Evolutionary conservation across 2,888 invertebrate species (phyloP).

Genomic region (Prenolepis imparis): DNA sequence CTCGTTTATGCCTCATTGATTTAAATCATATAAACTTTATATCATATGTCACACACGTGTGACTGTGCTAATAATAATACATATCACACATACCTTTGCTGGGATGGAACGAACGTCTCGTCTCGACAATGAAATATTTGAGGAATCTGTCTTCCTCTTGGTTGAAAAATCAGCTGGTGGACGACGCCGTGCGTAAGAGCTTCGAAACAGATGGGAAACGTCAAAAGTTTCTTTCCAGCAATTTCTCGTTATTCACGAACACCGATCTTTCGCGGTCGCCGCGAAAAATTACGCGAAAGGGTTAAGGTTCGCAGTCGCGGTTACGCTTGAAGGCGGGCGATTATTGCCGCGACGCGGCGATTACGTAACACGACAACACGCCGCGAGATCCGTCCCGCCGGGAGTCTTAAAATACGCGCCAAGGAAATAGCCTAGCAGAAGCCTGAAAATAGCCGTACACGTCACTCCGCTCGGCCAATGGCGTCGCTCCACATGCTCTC

Average conservation of each 20-base stretch:
- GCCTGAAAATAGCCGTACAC: slow-evolving; percentile 83
- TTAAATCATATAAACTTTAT: neutral
- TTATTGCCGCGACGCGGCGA: slow-evolving; percentile 35
- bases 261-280: neutral
- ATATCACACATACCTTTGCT: neutral
- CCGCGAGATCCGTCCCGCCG: slow-evolving; percentile 31
- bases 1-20: neutral
- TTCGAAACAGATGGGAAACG: neutral
- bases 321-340: slow-evolving; percentile 19
- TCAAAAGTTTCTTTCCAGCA: neutral
- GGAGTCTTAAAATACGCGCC: slow-evolving; percentile 86
- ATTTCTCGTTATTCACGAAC: neutral
- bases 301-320: neutral
- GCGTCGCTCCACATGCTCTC: slow-evolving; percentile 87
- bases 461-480: slow-evolving; percentile 86
- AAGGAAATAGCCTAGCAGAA: slow-evolving; percentile 85
- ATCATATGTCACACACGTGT: neutral
- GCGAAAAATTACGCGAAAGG: neutral
- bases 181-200: slow-evolving; percentile 7
- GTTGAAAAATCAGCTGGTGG: neutral
- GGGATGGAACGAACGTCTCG: neutral
- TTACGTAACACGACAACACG: slow-evolving; percentile 79
- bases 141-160: neutral
- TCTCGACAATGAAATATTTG: neutral
- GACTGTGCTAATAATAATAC: neutral